phyloP scores from a whole-genome alignment of 2,888 invertebrate genomes.

The Hypercompe scribonia region DNA sequence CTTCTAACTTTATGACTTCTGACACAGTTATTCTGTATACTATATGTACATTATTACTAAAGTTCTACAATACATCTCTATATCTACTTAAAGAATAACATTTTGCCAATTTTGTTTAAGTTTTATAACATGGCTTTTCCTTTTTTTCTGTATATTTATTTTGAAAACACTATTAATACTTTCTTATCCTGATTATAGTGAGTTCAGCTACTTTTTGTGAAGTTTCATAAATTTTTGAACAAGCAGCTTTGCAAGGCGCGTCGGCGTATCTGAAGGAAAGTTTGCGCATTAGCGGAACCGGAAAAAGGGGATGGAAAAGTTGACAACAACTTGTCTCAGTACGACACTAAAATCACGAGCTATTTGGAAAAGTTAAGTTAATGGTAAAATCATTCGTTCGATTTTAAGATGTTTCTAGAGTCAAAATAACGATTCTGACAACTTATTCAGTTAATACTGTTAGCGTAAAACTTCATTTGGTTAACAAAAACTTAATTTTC shows the following conservation, averaged over 20 bases:
- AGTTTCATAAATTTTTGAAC: conserved; percentile 65
- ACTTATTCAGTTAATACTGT: conserved; percentile 2
- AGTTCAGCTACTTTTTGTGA: conserved; percentile 53
- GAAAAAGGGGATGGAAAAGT: conserved; percentile 77
- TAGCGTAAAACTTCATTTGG: conserved; percentile 2
- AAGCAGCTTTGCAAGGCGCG: conserved; percentile 56
- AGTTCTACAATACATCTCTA: not conserved
- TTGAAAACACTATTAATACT: conserved; percentile 27
- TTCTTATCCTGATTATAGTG: conserved; percentile 31
- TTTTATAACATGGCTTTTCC: not conserved
- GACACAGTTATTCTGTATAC: no score
- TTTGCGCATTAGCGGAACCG: conserved; percentile 73
- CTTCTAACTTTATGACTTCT: no score
- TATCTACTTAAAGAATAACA: not conserved
- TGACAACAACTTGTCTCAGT: conserved; percentile 60
- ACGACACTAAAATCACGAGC: conserved; percentile 61
- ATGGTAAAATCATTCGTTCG: conserved; percentile 50
- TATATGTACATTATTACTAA: not conserved
- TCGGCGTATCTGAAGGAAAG: conserved; percentile 63
- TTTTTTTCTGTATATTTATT: conserved; percentile 18
- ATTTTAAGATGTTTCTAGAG: conserved; percentile 27
- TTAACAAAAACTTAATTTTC: conserved; percentile 7
- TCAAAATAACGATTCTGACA: not conserved
- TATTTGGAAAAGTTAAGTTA: conserved; percentile 55
- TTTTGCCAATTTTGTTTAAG: not conserved